Evolutionary conservation across 2,797 vertebrate species (phyloP), one percentile per base, ranked within the genome.

Genomic region (Melanotaenia trifasciata): DNA sequence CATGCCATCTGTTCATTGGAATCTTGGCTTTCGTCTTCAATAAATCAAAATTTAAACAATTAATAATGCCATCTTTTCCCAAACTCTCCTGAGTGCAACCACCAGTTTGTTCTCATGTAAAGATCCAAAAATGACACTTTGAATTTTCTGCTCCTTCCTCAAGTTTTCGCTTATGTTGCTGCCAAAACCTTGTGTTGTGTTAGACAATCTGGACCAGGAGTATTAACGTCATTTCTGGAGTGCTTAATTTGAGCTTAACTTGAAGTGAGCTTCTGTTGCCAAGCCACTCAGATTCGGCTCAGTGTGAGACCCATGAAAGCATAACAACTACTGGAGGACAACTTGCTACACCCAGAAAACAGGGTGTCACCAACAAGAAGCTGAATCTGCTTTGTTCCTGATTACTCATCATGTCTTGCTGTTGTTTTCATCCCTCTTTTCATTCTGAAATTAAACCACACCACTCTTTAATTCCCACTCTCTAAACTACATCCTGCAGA

Each of bases 331-430:
- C 72, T 69, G 72, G 74, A 73, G 85, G 72, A 85, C 85, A 74
- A 30, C 67, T 63, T 79, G 76, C 72, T 81, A 91, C 92, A 87
- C 89, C 90, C 90, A 84, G 80, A 88, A 83, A 88, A 85, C 71
- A 88, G 79, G 79, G 87, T 85, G 87, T 91, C 87, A 86, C 84
- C 81, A 81, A 64, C 74, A 70, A 64, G 53, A 66, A 84, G 67
- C 72, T 18, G 1, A 75, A 72, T 59, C 83, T 74, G 67, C 62
- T 67, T 71, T 75, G 72, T 69, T 84, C 67, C 78, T 84, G 68
- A 79, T 89, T 78, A 84, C 83, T 89, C 85, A 84, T 90, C 87
- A 79, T 64, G 79, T 58, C 73, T 58, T 63, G 51, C 68, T 79
- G 78, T 84, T 72, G 71, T 74, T 87, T 78, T 80, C 64, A 30